Evolutionary conservation across 1,140 invertebrate genomes (phyloP).

Genomic region (Teleopsis dalmanni): DNA sequence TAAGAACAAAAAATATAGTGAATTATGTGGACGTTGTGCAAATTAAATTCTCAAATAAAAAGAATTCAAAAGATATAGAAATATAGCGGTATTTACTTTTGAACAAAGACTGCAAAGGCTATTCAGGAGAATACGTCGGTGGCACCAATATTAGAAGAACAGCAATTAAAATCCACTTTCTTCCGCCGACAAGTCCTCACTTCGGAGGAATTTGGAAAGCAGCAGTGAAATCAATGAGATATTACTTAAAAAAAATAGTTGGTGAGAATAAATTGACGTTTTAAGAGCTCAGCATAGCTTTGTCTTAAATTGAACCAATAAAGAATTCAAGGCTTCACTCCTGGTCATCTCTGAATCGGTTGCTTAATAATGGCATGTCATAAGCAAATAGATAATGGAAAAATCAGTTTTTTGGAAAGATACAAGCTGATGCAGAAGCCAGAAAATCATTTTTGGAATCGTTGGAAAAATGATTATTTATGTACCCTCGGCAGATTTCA

Average conservation of each 20-base stretch:
- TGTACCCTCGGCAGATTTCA: too few species aligned
- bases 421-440: neutral
- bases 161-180: too few species aligned
- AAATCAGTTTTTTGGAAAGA: neutral
- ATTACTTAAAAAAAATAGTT: slow-evolving; percentile 15
- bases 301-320: slow-evolving; percentile 19
- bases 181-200: slow-evolving; percentile 8
- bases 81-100: neutral
- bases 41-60: too few species aligned
- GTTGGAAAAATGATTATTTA: slow-evolving; percentile 26
- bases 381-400: too few species aligned
- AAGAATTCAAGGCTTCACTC: slow-evolving; percentile 25
- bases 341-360: slow-evolving; percentile 24
- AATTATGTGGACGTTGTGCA: neutral
- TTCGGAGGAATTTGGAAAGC: slow-evolving; percentile 17
- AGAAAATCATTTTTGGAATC: slow-evolving; percentile 20
- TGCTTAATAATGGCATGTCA: neutral
- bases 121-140: neutral
- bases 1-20: too few species aligned
- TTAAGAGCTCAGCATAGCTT: slow-evolving; percentile 23
- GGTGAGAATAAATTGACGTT: slow-evolving; percentile 23
- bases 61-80: neutral
- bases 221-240: too few species aligned
- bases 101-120: neutral
- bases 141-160: slow-evolving; percentile 7